Base-by-base conservation (phyloP, 1,140 invertebrate species). In the Ylistrum balloti region DNA sequence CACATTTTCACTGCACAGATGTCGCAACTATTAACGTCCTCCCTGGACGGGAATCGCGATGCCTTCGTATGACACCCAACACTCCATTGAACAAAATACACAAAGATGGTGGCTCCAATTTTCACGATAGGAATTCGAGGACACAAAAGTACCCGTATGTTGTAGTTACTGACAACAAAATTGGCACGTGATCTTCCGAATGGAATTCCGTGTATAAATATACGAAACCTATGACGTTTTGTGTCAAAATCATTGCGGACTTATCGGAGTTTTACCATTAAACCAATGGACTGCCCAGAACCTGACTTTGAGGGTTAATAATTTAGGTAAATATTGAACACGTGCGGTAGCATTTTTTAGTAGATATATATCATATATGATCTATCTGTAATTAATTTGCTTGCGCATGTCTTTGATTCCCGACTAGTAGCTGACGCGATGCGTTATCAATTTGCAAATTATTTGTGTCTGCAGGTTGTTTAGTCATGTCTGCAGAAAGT, bases 131-230 rank as follows among this genome's bases (percentile, higher is more conserved):
- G 95, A 95, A 95, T 95, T 95, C 93, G 93, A 92, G 92, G 92
- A 88, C 90, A 92, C 87, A 89, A 35, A 89, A 92, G 92, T 94
- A 92, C 95, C 95, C 95, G 95, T 95, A 95, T 95, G 95, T 94
- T 93, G 95, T 95, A 95, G 95, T 95, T 94, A 95, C 93, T 93
- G 94, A 95, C 95, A 95, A 95, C 95, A 74, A 95, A 94, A 92
- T 94, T 91, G 88, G 93, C 93, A 92, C 92, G 93, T 93, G 93
- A 89, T 89, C 88, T 33, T 86, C 33, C 88, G 86, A 89, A 28
- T n/a, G 32, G 56, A 85, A 85, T 13, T 92, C 89, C 90, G 91
- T 90, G 90, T 89, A 92, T 33, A 92, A 38, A 89, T 88, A 87
- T 88, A 90, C 92, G 90, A 33, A 32, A 35, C 32, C 48, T 34